Conservation (phyloP, 2,888 invertebrate genomes). For the Dryomyza anilis region DNA sequence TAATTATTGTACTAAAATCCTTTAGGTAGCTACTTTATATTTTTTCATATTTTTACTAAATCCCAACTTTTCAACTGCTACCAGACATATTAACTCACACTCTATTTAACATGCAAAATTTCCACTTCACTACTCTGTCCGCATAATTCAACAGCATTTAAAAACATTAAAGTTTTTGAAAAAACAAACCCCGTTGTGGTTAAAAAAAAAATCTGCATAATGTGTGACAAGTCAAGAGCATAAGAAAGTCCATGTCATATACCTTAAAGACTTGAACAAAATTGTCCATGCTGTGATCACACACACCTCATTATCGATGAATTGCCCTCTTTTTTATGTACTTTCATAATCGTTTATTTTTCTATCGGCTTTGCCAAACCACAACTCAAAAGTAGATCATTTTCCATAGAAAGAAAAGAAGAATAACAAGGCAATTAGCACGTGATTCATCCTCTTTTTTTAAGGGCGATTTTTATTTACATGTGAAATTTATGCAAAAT, state of each 20-base stretch:
- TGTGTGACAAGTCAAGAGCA: constrained; percentile 24
- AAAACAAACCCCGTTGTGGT: not conserved
- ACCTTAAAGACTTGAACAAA: not conserved
- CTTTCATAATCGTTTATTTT: too few relatives aligned
- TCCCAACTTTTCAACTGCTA: not conserved
- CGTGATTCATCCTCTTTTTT: not conserved
- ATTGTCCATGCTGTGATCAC: not conserved
- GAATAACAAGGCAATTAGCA: not conserved
- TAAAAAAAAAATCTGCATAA: too few relatives aligned
- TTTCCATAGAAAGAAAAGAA: too few relatives aligned
- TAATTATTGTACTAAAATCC: too few relatives aligned
- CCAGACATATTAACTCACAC: not conserved
- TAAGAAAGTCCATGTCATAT: not conserved
- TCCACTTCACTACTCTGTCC: not conserved
- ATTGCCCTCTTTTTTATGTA: too few relatives aligned
- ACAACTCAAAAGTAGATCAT: too few relatives aligned
- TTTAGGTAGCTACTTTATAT: too few relatives aligned
- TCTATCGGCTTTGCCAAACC: not conserved
- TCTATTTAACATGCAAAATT: constrained; percentile 26
- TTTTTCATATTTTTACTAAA: not conserved
- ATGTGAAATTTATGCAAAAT: constrained; percentile 9
- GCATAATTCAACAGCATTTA: not conserved
- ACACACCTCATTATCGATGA: not conserved
- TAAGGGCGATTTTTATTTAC: not conserved
- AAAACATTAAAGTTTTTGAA: too few relatives aligned